These are phyloP conservation scores for Pseudoips prasinana DNA, from an alignment of 2,888 invertebrate genomes.

Conservation along the genomic window DNA sequence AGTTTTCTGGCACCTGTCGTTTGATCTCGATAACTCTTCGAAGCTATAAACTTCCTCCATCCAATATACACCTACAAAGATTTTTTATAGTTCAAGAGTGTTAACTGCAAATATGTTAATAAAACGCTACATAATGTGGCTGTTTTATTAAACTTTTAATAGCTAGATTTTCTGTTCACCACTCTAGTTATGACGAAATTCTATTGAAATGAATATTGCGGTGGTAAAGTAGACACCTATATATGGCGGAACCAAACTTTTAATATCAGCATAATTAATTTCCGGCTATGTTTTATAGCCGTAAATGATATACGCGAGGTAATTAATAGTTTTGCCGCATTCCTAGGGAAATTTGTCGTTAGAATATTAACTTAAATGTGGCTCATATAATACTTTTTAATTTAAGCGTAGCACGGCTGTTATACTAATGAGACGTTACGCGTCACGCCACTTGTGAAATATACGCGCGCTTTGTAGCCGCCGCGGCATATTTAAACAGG, in stretches of 20 bases:
- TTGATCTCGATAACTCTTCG: slow-evolving; percentile 44
- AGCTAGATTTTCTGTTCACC: slow-evolving; percentile 22
- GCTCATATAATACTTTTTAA: slow-evolving; percentile 19
- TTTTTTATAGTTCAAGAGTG: slow-evolving; percentile 33
- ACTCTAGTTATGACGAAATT: too few species aligned
- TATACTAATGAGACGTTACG: slow-evolving; percentile 29
- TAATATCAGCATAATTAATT: slow-evolving; percentile 12
- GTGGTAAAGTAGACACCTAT: not conserved
- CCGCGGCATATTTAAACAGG: slow-evolving; percentile 30
- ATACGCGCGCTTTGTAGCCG: slow-evolving; percentile 22
- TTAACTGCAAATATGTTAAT: slow-evolving; percentile 43
- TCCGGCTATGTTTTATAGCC: slow-evolving; percentile 7
- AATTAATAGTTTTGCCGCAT: slow-evolving; percentile 12
- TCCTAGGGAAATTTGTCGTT: slow-evolving; percentile 6
- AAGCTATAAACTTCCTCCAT: slow-evolving; percentile 43
- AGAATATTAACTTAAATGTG: slow-evolving; percentile 15
- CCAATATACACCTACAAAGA: slow-evolving; percentile 47
- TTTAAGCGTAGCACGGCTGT: slow-evolving; percentile 18
- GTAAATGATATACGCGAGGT: slow-evolving; percentile 1
- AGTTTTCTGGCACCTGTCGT: slow-evolving; percentile 36
- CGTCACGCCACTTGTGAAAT: slow-evolving; percentile 29
- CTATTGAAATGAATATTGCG: too few species aligned
- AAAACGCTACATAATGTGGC: slow-evolving; percentile 34
- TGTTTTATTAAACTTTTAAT: slow-evolving; percentile 32
- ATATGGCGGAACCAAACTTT: slow-evolving; percentile 11